A percentile compares a stretch with the other conserved stretches of the same genome.
These are phyloP conservation scores for Cotesia vestalis DNA, from an alignment of 1,140 invertebrate genomes.

Conservation along the genomic window DNA sequence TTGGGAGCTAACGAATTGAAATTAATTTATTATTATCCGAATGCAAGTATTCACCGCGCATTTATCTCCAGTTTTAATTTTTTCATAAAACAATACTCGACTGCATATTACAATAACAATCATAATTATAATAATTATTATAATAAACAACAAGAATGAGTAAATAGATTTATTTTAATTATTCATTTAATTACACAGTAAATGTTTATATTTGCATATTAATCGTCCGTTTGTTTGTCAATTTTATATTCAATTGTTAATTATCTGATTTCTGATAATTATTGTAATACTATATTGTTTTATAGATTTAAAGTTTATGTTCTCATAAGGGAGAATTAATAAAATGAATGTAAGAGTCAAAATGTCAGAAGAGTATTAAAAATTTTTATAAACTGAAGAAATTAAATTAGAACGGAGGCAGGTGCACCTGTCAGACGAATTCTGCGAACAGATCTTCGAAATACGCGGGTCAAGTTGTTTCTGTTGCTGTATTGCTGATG, in stretches of 20 bases:
- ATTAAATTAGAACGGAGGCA: not conserved
- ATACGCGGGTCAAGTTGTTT: not conserved
- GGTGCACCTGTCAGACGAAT: not conserved
- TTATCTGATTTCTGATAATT: no score
- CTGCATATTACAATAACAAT: no score
- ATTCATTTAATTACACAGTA: no score
- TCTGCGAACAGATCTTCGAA: not conserved
- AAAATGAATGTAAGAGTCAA: not conserved
- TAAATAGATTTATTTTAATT: no score
- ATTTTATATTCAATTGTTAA: no score
- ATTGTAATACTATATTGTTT: no score
- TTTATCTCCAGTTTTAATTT: not conserved
- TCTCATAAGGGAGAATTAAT: not conserved
- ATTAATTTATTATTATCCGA: constrained; percentile 21
- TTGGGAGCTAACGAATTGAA: constrained; percentile 23
- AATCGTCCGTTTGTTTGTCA: no score
- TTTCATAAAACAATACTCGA: no score
- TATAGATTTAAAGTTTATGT: not conserved
- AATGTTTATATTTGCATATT: no score
- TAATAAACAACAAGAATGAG: no score
- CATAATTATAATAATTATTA: constrained; percentile 1
- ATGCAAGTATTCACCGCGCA: not conserved
- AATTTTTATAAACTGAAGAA: not conserved
- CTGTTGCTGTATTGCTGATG: not conserved
- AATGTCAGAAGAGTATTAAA: not conserved